These are phyloP conservation scores for Sterrhoptilus dennistouni DNA, from an alignment of 2,113 vertebrate genomes.

Conservation along the genomic window DNA sequence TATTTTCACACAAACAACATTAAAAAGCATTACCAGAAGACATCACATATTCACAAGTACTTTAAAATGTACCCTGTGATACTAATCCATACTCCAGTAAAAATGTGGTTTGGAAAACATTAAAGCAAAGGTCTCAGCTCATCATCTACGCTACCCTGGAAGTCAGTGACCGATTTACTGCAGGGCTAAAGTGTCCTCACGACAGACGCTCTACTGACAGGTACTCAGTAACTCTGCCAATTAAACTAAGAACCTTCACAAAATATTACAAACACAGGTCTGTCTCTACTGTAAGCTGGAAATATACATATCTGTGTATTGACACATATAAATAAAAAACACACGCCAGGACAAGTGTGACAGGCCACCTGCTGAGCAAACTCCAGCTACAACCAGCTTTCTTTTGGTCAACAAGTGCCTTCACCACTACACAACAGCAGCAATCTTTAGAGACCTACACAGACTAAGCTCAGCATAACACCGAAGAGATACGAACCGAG, in stretches of 20 bases:
- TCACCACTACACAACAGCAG: background rate
- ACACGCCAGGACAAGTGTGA: rapidly evolving
- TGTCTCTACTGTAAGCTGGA: background rate
- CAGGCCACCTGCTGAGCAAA: background rate
- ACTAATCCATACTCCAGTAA: background rate
- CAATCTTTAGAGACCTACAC: background rate
- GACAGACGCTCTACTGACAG: background rate
- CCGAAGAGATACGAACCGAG: background rate
- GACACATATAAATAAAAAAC: rapidly evolving
- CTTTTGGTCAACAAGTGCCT: background rate
- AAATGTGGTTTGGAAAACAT: background rate
- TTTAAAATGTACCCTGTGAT: background rate
- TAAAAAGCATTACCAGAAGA: background rate
- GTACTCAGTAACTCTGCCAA: background rate
- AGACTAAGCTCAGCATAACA: background rate
- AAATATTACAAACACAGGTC: background rate
- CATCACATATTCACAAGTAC: background rate
- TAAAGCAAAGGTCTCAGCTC: background rate
- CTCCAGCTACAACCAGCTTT: background rate
- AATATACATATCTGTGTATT: rapidly evolving
- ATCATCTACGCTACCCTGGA: background rate
- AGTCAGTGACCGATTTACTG: background rate
- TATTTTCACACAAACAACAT: background rate
- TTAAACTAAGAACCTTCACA: background rate
- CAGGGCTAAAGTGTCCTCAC: background rate